Conservation (phyloP, 1,140 invertebrate species). For the Lerema accius region DNA sequence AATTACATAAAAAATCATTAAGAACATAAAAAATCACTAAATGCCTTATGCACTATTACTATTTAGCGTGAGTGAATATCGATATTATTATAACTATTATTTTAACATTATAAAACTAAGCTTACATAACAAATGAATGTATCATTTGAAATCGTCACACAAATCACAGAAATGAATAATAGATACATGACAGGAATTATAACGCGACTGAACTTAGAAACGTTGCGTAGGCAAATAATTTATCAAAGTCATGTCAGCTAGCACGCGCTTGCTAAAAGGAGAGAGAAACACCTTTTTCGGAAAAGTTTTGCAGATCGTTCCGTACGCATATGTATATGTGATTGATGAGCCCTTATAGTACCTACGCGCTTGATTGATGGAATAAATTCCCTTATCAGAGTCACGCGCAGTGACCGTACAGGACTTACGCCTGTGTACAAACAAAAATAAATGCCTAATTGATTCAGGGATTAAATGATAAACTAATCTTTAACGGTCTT, state of each 20-base stretch:
- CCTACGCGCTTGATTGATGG: conserved; percentile 8
- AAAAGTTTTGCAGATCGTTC: conserved; percentile 33
- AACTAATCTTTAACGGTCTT: too few species aligned
- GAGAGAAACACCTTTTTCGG: conserved; percentile 45
- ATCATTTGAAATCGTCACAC: conserved; percentile 7
- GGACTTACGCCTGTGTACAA: background rate
- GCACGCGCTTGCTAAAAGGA: background rate
- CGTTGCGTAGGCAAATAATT: conserved; percentile 1
- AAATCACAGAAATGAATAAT: conserved; percentile 28
- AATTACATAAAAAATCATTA: too few species aligned
- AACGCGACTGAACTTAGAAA: conserved; percentile 29
- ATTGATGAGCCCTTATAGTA: conserved; percentile 40
- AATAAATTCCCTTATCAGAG: conserved; percentile 1
- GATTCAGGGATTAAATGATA: too few species aligned
- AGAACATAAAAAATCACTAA: too few species aligned
- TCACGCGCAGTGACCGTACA: background rate
- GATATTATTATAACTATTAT: too few species aligned
- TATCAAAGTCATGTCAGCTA: conserved; percentile 5
- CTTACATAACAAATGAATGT: background rate
- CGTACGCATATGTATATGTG: conserved; percentile 20
- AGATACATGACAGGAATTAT: conserved; percentile 17
- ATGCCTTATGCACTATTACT: too few species aligned
- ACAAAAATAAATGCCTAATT: too few species aligned
- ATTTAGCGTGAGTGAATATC: too few species aligned
- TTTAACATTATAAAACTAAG: too few species aligned